phyloP scores from a whole-genome alignment of 2,888 invertebrate genomes.

The Aphodius granarius region DNA sequence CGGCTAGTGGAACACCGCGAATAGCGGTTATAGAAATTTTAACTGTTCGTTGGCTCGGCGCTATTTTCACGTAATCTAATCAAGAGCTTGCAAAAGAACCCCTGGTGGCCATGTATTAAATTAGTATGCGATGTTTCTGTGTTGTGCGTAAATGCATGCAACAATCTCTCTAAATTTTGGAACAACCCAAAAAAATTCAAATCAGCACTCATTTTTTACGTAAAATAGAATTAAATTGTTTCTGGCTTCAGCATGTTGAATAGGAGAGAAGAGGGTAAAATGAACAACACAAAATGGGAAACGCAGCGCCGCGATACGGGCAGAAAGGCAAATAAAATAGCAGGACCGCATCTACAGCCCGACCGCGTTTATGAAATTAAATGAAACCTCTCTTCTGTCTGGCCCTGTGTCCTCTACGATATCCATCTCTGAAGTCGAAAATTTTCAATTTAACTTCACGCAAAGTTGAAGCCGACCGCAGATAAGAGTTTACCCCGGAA shows the following conservation, averaged over 20 bases:
- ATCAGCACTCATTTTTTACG: no score
- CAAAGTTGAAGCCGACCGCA: neutral
- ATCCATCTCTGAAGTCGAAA: neutral
- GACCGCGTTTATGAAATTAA: neutral
- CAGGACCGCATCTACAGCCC: neutral
- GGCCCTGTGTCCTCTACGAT: neutral
- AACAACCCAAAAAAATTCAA: no score
- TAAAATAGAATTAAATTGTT: neutral
- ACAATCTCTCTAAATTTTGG: no score
- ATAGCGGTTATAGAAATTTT: no score
- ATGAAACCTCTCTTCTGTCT: neutral
- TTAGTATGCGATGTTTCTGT: no score
- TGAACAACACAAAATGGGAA: neutral
- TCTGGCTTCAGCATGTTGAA: neutral
- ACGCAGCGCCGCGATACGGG: neutral
- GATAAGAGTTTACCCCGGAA: neutral
- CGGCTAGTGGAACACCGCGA: no score
- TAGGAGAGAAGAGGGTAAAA: neutral
- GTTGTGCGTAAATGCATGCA: no score
- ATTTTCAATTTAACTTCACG: neutral
- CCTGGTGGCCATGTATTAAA: no score
- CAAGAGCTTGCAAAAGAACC: no score
- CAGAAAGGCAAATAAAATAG: neutral
- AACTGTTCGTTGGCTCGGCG: no score
- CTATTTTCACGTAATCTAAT: no score